These are phyloP conservation scores for Eupeodes latifasciatus DNA, from an alignment of 2,888 invertebrate genomes.

Conservation along the genomic window DNA sequence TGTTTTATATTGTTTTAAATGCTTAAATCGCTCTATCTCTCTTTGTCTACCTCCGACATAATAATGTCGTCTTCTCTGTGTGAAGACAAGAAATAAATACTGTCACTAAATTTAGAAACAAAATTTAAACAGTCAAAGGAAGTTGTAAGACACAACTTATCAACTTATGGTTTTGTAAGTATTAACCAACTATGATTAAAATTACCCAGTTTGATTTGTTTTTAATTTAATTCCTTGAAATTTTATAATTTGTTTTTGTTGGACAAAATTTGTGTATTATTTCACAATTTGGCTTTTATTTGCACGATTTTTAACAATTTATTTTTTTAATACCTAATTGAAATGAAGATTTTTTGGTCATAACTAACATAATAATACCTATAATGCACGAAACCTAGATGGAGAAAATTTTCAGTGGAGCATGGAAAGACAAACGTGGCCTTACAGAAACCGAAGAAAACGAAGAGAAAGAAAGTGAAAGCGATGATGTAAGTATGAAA, in stretches of 20 bases:
- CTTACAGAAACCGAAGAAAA: conserved; percentile 83
- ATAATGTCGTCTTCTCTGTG: not conserved
- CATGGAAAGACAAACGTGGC: conserved; percentile 94
- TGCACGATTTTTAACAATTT: conserved; percentile 9
- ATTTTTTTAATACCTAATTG: conserved; percentile 6
- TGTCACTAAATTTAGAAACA: conserved; percentile 8
- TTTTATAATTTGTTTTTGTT: conserved; percentile 1
- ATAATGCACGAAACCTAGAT: conserved; percentile 86
- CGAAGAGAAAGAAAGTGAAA: conserved; percentile 67
- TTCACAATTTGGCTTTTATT: conserved; percentile 10
- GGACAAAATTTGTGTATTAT: not conserved
- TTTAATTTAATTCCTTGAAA: not conserved
- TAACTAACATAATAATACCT: conserved; percentile 40
- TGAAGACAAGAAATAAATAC: conserved; percentile 45
- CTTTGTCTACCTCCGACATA: not conserved
- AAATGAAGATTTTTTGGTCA: conserved; percentile 28
- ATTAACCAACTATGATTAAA: conserved; percentile 13
- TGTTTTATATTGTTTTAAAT: not conserved
- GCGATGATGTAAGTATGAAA: conserved; percentile 38
- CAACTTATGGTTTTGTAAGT: conserved; percentile 52
- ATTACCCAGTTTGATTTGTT: conserved; percentile 5
- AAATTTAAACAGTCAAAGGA: conserved; percentile 8
- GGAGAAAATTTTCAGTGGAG: conserved; percentile 96
- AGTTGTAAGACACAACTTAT: conserved; percentile 35
- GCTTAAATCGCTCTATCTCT: conserved; percentile 8